Evolutionary conservation across 2,113 vertebrate genomes (phyloP), one percentile per base, ranked within the genome.

Genomic region (Callopanchax toddi): DNA sequence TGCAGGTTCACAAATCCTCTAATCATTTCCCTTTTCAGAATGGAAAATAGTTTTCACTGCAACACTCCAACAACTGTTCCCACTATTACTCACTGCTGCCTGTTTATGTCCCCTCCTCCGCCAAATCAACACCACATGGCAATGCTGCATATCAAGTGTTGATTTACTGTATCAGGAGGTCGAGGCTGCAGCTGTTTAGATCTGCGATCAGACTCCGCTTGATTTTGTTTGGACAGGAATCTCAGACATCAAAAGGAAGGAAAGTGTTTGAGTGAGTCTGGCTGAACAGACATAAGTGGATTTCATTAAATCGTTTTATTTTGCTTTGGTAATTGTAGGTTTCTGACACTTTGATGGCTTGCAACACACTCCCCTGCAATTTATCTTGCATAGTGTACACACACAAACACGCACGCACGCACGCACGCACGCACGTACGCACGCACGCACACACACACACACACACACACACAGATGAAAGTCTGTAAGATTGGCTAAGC

Each of bases 101-200:
- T 60, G 46, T 74, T 71, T 60, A 58, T 20, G 21, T 60, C 22
- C 57, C 0, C 45, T 60, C 57, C 58, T 54, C 42, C 23, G 16
- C 15, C 42, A 78, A 78, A 81, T 81, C 45, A 66, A 64, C 65
- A 70, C 63, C 69, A 79, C 58, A 74, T 71, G 79, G 46, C 5
- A 18, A 54, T n/a, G 46, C 34, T 57, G 59, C 39, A 56, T 72
- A 74, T 65, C 37, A 75, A 55, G 58, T 53, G 37, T 43, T 56
- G 60, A 62, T 40, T 71, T 61, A 46, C 26, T 63, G 63, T 60
- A 70, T 57, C 34, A 57, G 52, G 61, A 79, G 54, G 73, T 57
- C 2, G 22, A 66, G 48, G 16, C 68, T 66, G 76, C 74, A 81
- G 77, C 74, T 72, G 79, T 70, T 74, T 63, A 39, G 18, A 40